Conservation (phyloP, 2,113 vertebrate species). For the Phoenicopterus ruber region DNA sequence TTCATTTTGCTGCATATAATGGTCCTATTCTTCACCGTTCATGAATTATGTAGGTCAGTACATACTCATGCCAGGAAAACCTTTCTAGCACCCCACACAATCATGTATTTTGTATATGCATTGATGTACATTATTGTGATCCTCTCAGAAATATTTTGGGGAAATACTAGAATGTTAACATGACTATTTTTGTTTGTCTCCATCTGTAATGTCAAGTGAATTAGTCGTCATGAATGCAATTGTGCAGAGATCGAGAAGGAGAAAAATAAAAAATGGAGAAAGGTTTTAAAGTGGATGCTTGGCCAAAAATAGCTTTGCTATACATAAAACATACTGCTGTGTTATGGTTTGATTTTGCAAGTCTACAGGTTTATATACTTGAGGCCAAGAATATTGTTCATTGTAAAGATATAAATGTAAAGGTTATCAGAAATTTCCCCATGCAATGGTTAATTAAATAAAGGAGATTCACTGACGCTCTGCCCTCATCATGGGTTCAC, state of each 20-base stretch:
- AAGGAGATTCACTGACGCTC: neutral
- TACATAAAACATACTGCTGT: neutral
- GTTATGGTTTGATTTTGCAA: neutral
- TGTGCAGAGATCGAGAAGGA: neutral
- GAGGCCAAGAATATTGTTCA: neutral
- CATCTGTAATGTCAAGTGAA: neutral
- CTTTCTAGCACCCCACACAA: conserved; percentile 16
- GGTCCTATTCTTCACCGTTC: conserved; percentile 18
- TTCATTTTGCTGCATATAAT: conserved; percentile 36
- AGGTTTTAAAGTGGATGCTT: neutral
- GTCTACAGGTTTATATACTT: neutral
- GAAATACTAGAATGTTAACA: neutral
- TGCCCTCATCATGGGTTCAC: fast-evolving
- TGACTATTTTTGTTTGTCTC: neutral
- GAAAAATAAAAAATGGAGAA: neutral
- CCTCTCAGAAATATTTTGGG: neutral
- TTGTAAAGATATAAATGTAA: neutral
- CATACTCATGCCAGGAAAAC: conserved; percentile 11
- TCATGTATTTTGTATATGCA: conserved; percentile 35
- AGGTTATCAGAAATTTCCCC: neutral
- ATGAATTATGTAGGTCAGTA: conserved; percentile 57
- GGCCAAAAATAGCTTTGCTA: neutral
- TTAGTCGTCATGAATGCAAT: neutral
- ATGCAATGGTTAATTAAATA: neutral
- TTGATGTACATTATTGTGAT: neutral